Conservation (phyloP, 2,888 invertebrate genomes). For the Clistopyga incitator region DNA sequence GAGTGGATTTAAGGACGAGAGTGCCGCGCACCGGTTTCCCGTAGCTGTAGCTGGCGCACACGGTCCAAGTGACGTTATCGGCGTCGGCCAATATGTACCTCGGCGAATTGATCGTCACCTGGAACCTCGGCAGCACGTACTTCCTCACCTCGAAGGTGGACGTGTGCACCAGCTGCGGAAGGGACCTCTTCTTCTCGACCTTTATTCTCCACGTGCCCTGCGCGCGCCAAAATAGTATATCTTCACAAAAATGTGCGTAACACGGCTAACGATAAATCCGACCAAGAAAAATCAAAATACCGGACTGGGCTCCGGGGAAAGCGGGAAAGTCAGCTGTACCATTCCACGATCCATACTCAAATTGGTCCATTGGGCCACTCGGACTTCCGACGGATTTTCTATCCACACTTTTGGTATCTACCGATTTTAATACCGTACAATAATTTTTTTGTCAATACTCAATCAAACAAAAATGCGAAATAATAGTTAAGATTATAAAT, state of each 20-base stretch:
- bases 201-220: slow-evolving; percentile 86
- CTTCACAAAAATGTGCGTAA: neutral
- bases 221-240: slow-evolving; percentile 2
- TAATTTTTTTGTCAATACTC: no score
- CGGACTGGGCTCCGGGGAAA: slow-evolving; percentile 82
- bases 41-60: slow-evolving; percentile 88
- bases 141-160: slow-evolving; percentile 85
- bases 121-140: slow-evolving; percentile 87
- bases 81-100: slow-evolving; percentile 85
- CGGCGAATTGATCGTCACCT: slow-evolving; percentile 86
- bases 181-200: slow-evolving; percentile 78
- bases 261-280: neutral
- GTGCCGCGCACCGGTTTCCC: slow-evolving; percentile 87
- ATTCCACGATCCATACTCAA: slow-evolving; percentile 87
- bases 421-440: neutral
- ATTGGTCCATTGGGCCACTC: slow-evolving; percentile 88
- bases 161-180: slow-evolving; percentile 80
- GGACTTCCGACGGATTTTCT: slow-evolving; percentile 88
- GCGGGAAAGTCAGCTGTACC: slow-evolving; percentile 86
- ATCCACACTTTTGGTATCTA: slow-evolving; percentile 89
- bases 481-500: no score
- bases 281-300: slow-evolving; percentile 67
- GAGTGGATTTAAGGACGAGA: slow-evolving; percentile 83
- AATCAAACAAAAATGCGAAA: no score
- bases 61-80: slow-evolving; percentile 84